phyloP scores from a whole-genome alignment of 1,140 invertebrate genomes.

The Medauroidea extradentata region DNA sequence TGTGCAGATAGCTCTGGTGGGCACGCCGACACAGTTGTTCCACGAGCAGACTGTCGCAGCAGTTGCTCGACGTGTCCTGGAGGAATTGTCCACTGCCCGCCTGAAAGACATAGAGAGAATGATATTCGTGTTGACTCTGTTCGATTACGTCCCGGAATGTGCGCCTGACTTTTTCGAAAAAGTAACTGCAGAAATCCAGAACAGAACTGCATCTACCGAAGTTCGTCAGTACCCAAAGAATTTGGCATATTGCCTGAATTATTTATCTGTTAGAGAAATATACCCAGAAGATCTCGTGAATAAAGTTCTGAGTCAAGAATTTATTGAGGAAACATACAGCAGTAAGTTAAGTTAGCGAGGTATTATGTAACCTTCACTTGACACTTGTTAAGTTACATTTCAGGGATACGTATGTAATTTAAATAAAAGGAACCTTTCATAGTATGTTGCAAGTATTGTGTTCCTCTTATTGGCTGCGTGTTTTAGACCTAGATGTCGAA shows the following conservation, averaged over 20 bases:
- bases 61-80: conserved; percentile 25
- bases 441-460: too few species aligned
- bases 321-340: conserved; percentile 41
- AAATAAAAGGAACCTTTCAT: too few species aligned
- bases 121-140: conserved; percentile 45
- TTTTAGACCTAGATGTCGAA: too few species aligned
- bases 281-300: conserved; percentile 49
- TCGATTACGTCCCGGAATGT: conserved; percentile 43
- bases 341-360: conserved; percentile 34
- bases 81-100: conserved; percentile 37
- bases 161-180: conserved; percentile 41
- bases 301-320: conserved; percentile 41
- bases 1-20: conserved; percentile 50
- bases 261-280: conserved; percentile 43
- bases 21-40: conserved; percentile 43
- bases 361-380: too few species aligned
- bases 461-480: too few species aligned
- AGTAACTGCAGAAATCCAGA: conserved; percentile 45
- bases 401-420: too few species aligned
- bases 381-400: too few species aligned
- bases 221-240: conserved; percentile 41
- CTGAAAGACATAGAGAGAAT: conserved; percentile 62
- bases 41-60: conserved; percentile 31
- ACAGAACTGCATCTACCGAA: conserved; percentile 43
- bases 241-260: conserved; percentile 44